phyloP scores from a whole-genome alignment of 2,888 invertebrate genomes.

The Mesorhabditis sp. region DNA sequence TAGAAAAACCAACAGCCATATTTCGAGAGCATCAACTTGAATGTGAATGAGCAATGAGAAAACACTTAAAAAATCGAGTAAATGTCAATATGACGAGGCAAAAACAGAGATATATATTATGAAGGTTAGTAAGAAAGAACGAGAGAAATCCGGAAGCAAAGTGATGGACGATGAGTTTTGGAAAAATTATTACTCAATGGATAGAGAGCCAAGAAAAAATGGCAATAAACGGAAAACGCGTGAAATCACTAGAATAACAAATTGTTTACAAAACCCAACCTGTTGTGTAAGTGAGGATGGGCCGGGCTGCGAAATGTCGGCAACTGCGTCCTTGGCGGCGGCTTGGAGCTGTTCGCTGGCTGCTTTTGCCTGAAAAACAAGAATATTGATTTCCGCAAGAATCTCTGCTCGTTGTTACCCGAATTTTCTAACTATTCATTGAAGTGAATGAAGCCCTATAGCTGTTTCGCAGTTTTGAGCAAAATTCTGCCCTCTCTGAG shows the following conservation, averaged over 20 bases:
- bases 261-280: background rate
- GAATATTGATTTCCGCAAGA: background rate
- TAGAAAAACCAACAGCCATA: too few relatives aligned
- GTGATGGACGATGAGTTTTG: background rate
- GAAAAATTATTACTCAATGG: background rate
- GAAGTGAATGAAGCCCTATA: too few relatives aligned
- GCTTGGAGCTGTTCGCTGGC: constrained; percentile 48
- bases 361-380: constrained; percentile 41
- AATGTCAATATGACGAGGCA: too few relatives aligned
- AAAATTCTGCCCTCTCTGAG: too few relatives aligned
- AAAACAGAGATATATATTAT: too few relatives aligned
- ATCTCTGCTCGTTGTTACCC: background rate
- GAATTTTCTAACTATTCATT: background rate
- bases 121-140: too few relatives aligned
- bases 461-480: too few relatives aligned
- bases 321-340: constrained; percentile 39
- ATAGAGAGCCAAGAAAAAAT: background rate
- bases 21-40: too few relatives aligned
- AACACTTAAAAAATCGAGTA: too few relatives aligned
- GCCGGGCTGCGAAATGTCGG: constrained; percentile 10
- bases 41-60: too few relatives aligned
- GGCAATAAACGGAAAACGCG: background rate
- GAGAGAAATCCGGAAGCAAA: background rate
- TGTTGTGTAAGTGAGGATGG: background rate
- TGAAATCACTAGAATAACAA: background rate